Conservation (phyloP, 2,888 invertebrate species). For the Papilio elwesi region DNA sequence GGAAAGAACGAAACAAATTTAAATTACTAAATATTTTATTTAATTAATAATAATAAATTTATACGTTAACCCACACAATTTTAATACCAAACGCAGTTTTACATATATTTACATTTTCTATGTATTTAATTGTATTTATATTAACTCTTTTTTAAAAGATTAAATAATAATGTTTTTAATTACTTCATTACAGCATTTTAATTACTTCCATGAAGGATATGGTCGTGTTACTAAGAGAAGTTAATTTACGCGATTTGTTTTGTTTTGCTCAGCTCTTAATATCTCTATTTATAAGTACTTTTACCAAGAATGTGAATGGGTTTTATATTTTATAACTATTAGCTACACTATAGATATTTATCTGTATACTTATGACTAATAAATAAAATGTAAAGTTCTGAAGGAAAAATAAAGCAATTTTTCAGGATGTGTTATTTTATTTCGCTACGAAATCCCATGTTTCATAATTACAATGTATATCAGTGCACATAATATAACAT, state of each 20-base stretch:
- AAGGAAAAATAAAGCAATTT: constrained; percentile 60
- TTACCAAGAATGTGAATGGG: background rate
- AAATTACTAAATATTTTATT: too few relatives aligned
- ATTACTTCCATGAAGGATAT: constrained; percentile 15
- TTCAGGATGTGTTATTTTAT: constrained; percentile 49
- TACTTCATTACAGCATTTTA: constrained; percentile 5
- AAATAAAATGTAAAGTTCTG: constrained; percentile 56
- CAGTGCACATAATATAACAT: constrained; percentile 25
- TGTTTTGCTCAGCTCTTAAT: constrained; percentile 18
- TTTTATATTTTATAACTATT: constrained; percentile 50
- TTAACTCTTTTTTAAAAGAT: too few relatives aligned
- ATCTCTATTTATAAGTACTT: constrained; percentile 9
- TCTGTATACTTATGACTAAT: constrained; percentile 56
- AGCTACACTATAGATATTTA: constrained; percentile 53
- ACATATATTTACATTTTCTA: background rate
- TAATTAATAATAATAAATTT: background rate
- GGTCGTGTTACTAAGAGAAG: constrained; percentile 4
- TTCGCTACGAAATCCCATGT: constrained; percentile 1
- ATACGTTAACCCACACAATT: background rate
- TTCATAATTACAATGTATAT: constrained; percentile 1
- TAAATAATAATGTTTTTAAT: too few relatives aligned
- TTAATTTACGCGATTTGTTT: background rate
- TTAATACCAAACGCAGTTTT: background rate
- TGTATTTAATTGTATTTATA: background rate
- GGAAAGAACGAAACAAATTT: constrained; percentile 3